Evolutionary conservation across 2,113 vertebrate species (phyloP).

Genomic region (Myocastor coypus): DNA sequence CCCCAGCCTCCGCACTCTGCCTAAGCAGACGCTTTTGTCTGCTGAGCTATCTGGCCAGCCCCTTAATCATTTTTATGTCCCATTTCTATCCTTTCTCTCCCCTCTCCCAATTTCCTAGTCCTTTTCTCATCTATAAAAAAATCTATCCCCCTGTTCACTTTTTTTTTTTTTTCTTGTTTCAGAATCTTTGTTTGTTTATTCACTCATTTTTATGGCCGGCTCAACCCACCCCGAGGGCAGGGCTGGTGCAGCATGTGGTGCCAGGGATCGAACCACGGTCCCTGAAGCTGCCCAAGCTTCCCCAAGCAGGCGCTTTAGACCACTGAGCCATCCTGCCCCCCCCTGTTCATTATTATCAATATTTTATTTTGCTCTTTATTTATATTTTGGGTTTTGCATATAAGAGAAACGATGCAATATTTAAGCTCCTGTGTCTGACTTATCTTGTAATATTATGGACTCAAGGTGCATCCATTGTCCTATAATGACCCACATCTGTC

Average conservation of each 20-base stretch:
- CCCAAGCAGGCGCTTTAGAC: no score
- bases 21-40: no score
- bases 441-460: not conserved
- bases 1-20: no score
- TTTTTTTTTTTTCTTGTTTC: no score
- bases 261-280: no score
- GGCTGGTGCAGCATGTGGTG: no score
- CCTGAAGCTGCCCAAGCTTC: no score
- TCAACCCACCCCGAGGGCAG: no score
- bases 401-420: not conserved
- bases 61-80: not conserved
- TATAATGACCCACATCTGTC: not conserved
- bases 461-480: not conserved
- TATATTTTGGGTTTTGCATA: not conserved
- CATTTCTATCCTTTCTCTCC: not conserved
- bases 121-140: not conserved
- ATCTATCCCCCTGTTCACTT: not conserved
- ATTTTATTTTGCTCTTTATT: not conserved
- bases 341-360: not conserved
- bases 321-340: no score
- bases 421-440: not conserved
- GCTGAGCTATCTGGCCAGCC: no score
- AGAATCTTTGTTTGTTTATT: no score
- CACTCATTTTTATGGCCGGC: no score
- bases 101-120: not conserved